Percentiles rank a stretch among this genome's conserved stretches.
Evolutionary conservation across 2,113 vertebrate species (phyloP).

Genomic region (Pristiophorus japonicus): DNA sequence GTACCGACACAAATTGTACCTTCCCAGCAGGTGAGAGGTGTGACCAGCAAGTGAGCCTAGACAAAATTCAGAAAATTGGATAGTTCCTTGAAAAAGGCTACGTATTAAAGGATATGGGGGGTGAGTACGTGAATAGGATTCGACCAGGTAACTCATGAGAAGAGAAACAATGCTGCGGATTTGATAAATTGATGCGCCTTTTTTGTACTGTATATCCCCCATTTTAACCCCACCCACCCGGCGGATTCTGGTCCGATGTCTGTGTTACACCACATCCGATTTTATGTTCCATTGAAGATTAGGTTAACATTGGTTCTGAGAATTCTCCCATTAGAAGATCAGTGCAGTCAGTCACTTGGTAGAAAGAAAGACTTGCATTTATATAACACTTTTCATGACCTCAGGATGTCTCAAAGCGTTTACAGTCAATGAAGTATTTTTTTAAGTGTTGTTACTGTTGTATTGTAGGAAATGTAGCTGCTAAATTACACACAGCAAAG

Average conservation of each 20-base stretch:
- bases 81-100: background rate
- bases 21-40: background rate
- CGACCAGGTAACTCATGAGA: background rate
- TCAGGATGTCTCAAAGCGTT: too few species aligned
- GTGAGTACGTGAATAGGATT: background rate
- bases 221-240: background rate
- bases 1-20: background rate
- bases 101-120: background rate
- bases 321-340: background rate
- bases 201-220: background rate
- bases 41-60: background rate
- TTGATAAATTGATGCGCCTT: background rate
- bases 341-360: background rate
- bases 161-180: background rate
- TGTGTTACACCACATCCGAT: background rate
- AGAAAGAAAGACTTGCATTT: background rate
- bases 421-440: background rate
- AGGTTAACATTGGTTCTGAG: background rate
- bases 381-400: background rate
- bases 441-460: background rate
- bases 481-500: background rate
- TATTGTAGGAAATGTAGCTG: background rate
- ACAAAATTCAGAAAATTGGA: background rate
- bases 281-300: background rate
- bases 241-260: background rate